Conservation (phyloP, 2,888 invertebrate species). For the Ichneumoninae sp. region DNA sequence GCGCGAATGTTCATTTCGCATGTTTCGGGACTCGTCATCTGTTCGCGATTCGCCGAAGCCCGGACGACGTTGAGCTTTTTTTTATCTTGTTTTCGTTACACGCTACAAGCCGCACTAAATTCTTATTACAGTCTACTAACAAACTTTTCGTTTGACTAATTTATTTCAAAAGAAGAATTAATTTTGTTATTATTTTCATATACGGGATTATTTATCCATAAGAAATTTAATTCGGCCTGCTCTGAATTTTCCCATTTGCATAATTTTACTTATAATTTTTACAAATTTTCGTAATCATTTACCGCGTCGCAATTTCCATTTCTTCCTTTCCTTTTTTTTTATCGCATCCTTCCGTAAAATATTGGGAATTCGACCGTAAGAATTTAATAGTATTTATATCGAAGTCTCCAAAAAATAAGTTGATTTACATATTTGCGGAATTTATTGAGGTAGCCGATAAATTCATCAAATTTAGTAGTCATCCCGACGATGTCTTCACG, state of each 20-base stretch:
- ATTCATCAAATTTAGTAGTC: neutral
- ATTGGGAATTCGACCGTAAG: neutral
- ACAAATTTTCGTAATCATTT: too few relatives aligned
- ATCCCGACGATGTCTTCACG: neutral
- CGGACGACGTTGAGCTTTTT: constrained; percentile 7
- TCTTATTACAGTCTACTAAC: neutral
- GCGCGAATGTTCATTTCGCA: constrained; percentile 60
- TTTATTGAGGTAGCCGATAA: constrained; percentile 21
- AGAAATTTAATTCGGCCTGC: too few relatives aligned
- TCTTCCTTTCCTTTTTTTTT: neutral
- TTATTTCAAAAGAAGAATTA: neutral
- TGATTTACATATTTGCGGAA: neutral
- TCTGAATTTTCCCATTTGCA: neutral
- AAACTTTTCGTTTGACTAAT: neutral
- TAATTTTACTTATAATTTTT: neutral
- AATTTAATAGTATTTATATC: neutral
- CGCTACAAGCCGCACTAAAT: constrained; percentile 15
- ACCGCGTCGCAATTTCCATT: neutral
- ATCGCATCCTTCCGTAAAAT: neutral
- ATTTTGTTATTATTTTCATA: neutral
- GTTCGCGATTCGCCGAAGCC: constrained; percentile 48
- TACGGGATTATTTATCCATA: too few relatives aligned
- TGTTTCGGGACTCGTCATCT: constrained; percentile 62
- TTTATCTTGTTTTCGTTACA: constrained; percentile 24
- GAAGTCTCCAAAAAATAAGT: neutral